Percentiles rank a stretch among this genome's conserved stretches.
These are phyloP conservation scores for Enoplosus armatus DNA, from an alignment of 2,797 vertebrate genomes.

Conservation along the genomic window DNA sequence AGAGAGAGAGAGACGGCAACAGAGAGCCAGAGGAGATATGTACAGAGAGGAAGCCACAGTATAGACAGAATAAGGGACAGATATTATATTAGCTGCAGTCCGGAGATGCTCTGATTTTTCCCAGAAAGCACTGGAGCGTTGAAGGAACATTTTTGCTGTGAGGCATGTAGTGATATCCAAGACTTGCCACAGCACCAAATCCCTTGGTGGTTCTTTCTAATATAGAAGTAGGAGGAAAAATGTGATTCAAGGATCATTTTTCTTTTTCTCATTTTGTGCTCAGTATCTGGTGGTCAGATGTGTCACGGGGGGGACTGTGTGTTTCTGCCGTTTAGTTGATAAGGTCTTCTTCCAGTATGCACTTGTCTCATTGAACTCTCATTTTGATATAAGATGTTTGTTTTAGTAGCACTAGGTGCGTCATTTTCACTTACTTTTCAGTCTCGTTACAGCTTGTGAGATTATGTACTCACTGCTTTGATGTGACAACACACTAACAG, in stretches of 20 bases:
- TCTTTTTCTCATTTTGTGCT: conserved; percentile 48
- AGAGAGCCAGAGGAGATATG: conserved; percentile 43
- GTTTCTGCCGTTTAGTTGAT: conserved; percentile 7
- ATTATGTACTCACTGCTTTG: conserved; percentile 6
- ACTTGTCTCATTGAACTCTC: conserved; percentile 8
- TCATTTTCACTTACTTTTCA: conserved; percentile 25
- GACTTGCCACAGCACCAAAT: conserved; percentile 56
- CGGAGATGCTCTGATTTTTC: conserved; percentile 47
- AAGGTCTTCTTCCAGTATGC: conserved; percentile 12
- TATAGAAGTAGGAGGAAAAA: conserved; percentile 43
- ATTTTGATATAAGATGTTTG: conserved; percentile 33
- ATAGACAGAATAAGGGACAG: conserved; percentile 40
- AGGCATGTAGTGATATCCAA: conserved; percentile 52
- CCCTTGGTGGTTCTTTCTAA: conserved; percentile 43
- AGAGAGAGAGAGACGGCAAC: conserved; percentile 15
- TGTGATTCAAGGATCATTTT: conserved; percentile 46
- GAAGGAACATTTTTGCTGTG: conserved; percentile 41
- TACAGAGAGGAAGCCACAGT: conserved; percentile 46
- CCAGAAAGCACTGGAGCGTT: conserved; percentile 44
- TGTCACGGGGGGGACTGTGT: not conserved
- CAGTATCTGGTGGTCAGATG: not conserved
- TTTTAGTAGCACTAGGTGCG: conserved; percentile 21
- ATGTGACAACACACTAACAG: conserved; percentile 2
- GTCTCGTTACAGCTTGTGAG: conserved; percentile 18
- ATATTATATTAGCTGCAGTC: conserved; percentile 46